phyloP scores from a whole-genome alignment of 2,113 vertebrate species.

The Heterotilapia buettikoferi region DNA sequence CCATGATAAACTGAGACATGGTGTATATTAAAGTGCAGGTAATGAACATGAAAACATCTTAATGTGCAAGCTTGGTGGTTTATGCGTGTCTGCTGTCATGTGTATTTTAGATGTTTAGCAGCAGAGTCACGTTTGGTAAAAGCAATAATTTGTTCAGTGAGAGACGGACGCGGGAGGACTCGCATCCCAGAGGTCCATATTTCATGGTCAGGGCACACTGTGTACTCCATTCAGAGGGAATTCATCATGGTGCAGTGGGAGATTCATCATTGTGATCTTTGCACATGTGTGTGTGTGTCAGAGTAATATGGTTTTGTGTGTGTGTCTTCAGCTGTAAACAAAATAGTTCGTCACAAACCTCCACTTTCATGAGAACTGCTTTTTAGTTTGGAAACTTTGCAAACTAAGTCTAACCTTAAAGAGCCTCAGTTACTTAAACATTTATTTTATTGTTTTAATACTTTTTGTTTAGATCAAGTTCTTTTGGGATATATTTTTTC shows the following conservation, averaged over 20 bases:
- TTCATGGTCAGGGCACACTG: constrained; percentile 42
- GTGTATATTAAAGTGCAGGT: background rate
- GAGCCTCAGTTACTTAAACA: background rate
- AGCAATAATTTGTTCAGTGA: constrained; percentile 45
- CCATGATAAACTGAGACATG: background rate
- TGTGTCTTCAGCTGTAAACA: background rate
- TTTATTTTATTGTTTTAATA: background rate
- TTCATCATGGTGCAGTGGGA: constrained; percentile 37
- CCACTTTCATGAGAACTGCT: background rate
- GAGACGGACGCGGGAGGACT: constrained; percentile 35
- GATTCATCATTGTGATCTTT: constrained; percentile 53
- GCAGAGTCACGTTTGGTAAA: constrained; percentile 40
- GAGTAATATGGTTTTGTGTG: background rate
- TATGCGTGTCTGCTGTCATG: background rate
- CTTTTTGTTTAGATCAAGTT: background rate
- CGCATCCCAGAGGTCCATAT: constrained; percentile 31
- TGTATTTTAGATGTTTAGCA: constrained; percentile 12
- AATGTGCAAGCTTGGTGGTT: background rate
- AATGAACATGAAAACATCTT: background rate
- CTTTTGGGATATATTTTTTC: background rate
- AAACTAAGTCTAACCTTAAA: background rate
- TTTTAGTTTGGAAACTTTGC: background rate
- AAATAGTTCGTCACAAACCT: background rate
- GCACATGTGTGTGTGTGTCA: background rate
- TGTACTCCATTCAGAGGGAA: constrained; percentile 35